Conservation (phyloP, 2,113 vertebrate species). For the Axis porcinus region DNA sequence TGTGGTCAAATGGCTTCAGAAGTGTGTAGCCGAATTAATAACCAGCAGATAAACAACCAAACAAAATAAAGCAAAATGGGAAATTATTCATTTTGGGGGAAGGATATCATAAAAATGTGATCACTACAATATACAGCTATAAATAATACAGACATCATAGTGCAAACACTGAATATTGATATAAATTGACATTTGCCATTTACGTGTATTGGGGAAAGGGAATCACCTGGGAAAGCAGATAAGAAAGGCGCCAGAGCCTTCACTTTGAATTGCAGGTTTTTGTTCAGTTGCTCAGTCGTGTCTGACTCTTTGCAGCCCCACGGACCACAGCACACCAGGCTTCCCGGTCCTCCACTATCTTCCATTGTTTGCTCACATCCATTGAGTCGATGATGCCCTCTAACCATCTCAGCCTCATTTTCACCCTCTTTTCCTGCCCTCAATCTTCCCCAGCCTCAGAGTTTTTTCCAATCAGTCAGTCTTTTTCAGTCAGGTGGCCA, state of each 20-base stretch:
- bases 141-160: accelerated
- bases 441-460: neutral
- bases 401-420: neutral
- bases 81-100: neutral
- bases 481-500: neutral
- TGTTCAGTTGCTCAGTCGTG: neutral
- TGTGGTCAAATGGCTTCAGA: too few relatives aligned
- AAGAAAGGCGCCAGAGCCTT: neutral
- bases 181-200: neutral
- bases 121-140: neutral
- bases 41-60: neutral
- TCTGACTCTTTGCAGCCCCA: neutral
- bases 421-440: neutral
- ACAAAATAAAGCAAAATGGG: neutral
- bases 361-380: neutral
- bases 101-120: neutral
- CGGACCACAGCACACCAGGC: neutral
- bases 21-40: neutral
- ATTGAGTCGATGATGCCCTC: neutral
- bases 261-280: accelerated
- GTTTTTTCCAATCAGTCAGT: neutral
- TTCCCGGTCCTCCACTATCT: neutral
- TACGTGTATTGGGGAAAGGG: neutral
- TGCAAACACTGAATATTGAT: neutral
- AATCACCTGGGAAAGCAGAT: accelerated